Conservation (phyloP, 2,113 vertebrate genomes). For the Chamaetylas fuelleborni region DNA sequence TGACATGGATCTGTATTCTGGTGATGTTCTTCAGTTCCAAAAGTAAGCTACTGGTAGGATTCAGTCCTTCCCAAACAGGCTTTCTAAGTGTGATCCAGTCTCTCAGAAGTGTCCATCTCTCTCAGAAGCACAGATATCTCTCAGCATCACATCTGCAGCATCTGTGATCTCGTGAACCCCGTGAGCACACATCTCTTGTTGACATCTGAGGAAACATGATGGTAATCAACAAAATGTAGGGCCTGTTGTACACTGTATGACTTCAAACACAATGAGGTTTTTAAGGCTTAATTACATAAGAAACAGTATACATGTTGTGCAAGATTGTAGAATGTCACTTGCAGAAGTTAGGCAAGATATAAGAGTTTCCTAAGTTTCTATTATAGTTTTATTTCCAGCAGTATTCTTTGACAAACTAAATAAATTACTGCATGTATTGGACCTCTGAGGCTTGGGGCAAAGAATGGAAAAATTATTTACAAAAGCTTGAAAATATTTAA, state of each 20-base stretch:
- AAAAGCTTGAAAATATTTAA: constrained; percentile 99
- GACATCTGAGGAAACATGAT: constrained; percentile 66
- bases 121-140: background rate
- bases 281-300: constrained; percentile 72
- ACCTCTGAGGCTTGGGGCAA: constrained; percentile 87
- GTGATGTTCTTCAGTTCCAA: background rate
- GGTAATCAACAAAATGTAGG: constrained; percentile 60
- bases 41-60: background rate
- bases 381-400: constrained; percentile 73
- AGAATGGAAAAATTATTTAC: constrained; percentile 96
- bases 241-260: constrained; percentile 48
- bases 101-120: background rate
- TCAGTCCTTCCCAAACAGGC: background rate
- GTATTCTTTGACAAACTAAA: constrained; percentile 80
- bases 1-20: background rate
- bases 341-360: constrained; percentile 65
- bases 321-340: constrained; percentile 71
- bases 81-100: background rate
- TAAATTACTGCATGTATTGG: constrained; percentile 81
- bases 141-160: constrained; percentile 24
- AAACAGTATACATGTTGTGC: constrained; percentile 65
- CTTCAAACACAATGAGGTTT: constrained; percentile 69
- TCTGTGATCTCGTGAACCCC: constrained; percentile 58
- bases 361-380: constrained; percentile 73
- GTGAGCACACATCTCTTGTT: constrained; percentile 41